Conservation (phyloP, 2,888 invertebrate genomes). For the Philopedon plagiatum region DNA sequence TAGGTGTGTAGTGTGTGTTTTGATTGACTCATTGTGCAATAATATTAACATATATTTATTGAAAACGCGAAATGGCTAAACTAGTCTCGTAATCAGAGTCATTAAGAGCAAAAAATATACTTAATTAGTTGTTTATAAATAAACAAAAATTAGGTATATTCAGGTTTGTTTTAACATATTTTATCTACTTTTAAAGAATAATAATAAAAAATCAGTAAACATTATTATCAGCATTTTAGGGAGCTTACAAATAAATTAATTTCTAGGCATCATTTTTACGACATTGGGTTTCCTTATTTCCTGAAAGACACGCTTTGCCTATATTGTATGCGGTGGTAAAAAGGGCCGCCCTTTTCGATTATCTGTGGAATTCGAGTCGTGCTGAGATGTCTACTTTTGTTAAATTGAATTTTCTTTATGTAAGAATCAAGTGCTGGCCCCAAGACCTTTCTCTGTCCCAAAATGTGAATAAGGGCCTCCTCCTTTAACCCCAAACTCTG, state of each 20-base stretch:
- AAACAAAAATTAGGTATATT: too few relatives aligned
- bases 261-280: conserved; percentile 29
- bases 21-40: too few relatives aligned
- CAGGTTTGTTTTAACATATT: too few relatives aligned
- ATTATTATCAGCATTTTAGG: too few relatives aligned
- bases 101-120: too few relatives aligned
- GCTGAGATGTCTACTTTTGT: conserved; percentile 42
- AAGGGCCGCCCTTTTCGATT: conserved; percentile 40
- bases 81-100: too few relatives aligned
- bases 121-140: too few relatives aligned
- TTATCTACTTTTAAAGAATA: too few relatives aligned
- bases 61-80: too few relatives aligned
- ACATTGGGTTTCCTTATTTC: conserved; percentile 33
- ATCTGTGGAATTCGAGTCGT: conserved; percentile 42
- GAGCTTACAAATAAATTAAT: background rate
- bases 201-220: too few relatives aligned
- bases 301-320: conserved; percentile 35
- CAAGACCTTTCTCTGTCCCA: conserved; percentile 2
- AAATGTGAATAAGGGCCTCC: background rate
- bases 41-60: too few relatives aligned
- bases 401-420: conserved; percentile 48
- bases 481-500: background rate
- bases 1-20: too few relatives aligned
- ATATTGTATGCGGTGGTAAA: conserved; percentile 34
- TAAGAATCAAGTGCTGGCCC: background rate